phyloP scores from a whole-genome alignment of 2,888 invertebrate genomes.

The Melikaiella ostensackeni region DNA sequence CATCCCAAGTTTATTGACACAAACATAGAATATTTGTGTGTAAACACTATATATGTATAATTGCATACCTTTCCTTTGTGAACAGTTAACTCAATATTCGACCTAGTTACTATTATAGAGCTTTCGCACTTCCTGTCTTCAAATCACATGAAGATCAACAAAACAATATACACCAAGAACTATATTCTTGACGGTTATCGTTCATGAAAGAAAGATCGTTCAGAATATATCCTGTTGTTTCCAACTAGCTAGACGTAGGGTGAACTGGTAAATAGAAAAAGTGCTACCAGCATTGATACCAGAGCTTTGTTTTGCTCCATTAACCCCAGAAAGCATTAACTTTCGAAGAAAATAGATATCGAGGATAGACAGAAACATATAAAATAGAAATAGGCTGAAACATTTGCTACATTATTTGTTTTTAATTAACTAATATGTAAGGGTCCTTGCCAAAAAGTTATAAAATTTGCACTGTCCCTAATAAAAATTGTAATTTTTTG shows the following conservation, averaged over 20 bases:
- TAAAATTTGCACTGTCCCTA: no score
- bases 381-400: no score
- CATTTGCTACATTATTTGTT: no score
- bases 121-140: neutral
- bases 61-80: neutral
- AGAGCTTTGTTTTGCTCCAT: slow-evolving; percentile 13
- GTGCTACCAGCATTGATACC: neutral
- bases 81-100: neutral
- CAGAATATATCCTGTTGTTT: slow-evolving; percentile 15
- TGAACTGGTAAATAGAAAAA: slow-evolving; percentile 3
- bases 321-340: neutral
- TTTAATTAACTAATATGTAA: no score
- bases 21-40: neutral
- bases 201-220: slow-evolving; percentile 4
- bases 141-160: neutral
- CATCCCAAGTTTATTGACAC: neutral
- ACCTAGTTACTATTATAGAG: slow-evolving; percentile 5
- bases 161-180: slow-evolving; percentile 6
- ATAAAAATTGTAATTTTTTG: no score
- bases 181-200: slow-evolving; percentile 14
- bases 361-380: no score
- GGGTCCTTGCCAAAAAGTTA: no score
- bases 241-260: neutral
- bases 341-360: neutral
- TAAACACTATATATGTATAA: neutral